A percentile compares a stretch with the other conserved stretches of the same genome.
phyloP scores from a whole-genome alignment of 2,797 vertebrate genomes.

The Odontamblyopus lacepedii region DNA sequence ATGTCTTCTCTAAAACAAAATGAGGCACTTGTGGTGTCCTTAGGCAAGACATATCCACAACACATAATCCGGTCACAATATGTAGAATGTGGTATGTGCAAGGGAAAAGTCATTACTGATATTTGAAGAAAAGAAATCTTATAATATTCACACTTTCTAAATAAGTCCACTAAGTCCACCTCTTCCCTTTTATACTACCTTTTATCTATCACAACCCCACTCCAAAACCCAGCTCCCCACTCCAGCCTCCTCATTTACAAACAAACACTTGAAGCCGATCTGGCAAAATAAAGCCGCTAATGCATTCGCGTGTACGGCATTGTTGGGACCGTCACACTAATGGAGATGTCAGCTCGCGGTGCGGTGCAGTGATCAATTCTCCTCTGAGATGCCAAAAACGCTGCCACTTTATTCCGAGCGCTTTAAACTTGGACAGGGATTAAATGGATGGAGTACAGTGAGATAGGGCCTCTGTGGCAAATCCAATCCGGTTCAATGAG shows the following conservation, averaged over 20 bases:
- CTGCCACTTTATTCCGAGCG: conserved; percentile 8
- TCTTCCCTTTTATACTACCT: background rate
- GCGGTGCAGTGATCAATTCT: conserved; percentile 13
- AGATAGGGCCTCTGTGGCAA: conserved; percentile 12
- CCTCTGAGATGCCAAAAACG: conserved; percentile 9
- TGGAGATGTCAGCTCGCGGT: conserved; percentile 11
- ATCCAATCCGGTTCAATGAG: conserved; percentile 16
- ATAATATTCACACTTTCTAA: background rate
- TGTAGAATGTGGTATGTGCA: background rate
- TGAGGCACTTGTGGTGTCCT: background rate
- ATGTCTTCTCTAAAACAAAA: background rate
- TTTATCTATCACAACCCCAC: background rate
- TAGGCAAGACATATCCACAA: background rate
- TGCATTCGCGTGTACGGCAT: conserved; percentile 6
- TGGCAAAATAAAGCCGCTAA: conserved; percentile 8
- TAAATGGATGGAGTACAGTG: conserved; percentile 16
- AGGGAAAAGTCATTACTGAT: background rate
- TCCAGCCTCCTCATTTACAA: conserved; percentile 4
- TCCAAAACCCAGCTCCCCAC: background rate
- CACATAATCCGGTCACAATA: background rate
- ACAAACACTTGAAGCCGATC: conserved; percentile 1
- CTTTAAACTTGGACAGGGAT: conserved; percentile 17
- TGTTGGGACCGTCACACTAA: conserved; percentile 11
- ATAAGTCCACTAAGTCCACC: background rate
- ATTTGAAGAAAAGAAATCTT: too few relatives aligned